A percentile compares a stretch with the other conserved stretches of the same genome.
These are phyloP conservation scores for Pelochelys cantorii DNA, from an alignment of 2,797 vertebrate genomes.

Conservation along the genomic window DNA sequence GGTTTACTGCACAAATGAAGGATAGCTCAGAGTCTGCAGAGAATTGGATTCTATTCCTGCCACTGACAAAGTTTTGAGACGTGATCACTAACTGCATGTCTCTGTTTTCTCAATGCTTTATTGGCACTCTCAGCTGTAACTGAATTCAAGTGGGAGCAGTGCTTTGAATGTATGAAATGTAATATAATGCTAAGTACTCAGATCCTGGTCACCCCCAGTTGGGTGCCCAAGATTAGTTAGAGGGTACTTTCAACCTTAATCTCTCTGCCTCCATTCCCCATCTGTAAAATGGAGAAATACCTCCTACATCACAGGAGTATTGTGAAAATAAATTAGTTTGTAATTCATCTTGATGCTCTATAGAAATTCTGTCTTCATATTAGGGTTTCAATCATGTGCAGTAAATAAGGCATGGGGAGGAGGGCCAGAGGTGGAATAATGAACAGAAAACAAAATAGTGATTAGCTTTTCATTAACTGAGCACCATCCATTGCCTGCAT, in stretches of 20 bases:
- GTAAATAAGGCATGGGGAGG: fast-evolving
- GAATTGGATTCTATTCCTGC: background rate
- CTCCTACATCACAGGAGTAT: background rate
- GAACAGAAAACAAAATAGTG: background rate
- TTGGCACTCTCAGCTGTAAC: too few species aligned
- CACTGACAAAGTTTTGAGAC: background rate
- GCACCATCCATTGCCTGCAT: background rate
- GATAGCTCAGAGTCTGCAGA: background rate
- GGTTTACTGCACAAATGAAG: background rate
- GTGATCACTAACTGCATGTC: background rate
- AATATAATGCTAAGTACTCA: background rate
- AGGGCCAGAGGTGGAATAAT: background rate
- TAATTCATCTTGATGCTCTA: background rate
- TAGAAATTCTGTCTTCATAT: background rate
- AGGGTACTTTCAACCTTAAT: background rate
- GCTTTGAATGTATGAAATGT: background rate
- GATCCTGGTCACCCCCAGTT: background rate
- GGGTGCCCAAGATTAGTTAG: background rate
- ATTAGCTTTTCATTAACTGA: background rate
- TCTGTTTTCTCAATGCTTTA: too few species aligned
- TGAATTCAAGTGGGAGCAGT: background rate
- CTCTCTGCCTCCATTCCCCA: background rate
- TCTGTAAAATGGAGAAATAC: background rate
- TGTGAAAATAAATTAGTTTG: background rate
- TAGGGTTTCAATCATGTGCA: background rate